Conservation (phyloP, 1,140 invertebrate genomes). For the Campodea augens region DNA sequence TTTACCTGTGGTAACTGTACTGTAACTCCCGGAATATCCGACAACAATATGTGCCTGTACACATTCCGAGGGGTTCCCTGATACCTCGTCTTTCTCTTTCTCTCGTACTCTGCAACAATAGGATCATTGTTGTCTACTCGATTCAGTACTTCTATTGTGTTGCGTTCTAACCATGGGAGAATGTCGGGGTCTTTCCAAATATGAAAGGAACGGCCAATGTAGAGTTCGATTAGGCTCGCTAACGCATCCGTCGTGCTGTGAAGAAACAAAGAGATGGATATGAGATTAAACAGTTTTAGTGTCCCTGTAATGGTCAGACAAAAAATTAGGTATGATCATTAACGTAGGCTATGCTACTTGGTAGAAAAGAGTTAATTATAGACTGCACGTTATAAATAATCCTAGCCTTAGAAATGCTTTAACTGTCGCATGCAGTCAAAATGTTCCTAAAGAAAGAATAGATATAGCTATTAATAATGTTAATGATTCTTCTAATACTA, state of each 20-base stretch:
- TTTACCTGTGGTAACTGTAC: conserved; percentile 33
- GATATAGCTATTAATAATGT: too few relatives aligned
- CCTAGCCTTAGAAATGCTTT: too few relatives aligned
- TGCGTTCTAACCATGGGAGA: conserved; percentile 55
- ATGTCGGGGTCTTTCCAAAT: conserved; percentile 61
- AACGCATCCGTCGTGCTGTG: conserved; percentile 41
- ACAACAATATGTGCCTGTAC: conserved; percentile 55
- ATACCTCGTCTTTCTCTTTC: conserved; percentile 39
- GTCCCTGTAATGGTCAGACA: too few relatives aligned
- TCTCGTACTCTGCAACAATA: conserved; percentile 35
- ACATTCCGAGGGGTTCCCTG: conserved; percentile 50
- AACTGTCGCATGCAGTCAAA: too few relatives aligned
- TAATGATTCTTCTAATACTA: too few relatives aligned
- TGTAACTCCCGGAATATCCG: conserved; percentile 52
- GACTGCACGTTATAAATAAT: too few relatives aligned
- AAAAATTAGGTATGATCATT: too few relatives aligned
- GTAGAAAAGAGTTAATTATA: too few relatives aligned
- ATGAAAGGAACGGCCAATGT: conserved; percentile 47
- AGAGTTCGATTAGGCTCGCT: conserved; percentile 47
- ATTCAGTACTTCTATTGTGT: conserved; percentile 41
- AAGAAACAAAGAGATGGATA: conserved; percentile 11
- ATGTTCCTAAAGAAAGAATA: too few relatives aligned
- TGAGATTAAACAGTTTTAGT: not conserved
- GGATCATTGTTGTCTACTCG: conserved; percentile 38
- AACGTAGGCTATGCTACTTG: too few relatives aligned